Base-by-base conservation (phyloP, 2,888 invertebrate genomes). In the Macaria notata region DNA sequence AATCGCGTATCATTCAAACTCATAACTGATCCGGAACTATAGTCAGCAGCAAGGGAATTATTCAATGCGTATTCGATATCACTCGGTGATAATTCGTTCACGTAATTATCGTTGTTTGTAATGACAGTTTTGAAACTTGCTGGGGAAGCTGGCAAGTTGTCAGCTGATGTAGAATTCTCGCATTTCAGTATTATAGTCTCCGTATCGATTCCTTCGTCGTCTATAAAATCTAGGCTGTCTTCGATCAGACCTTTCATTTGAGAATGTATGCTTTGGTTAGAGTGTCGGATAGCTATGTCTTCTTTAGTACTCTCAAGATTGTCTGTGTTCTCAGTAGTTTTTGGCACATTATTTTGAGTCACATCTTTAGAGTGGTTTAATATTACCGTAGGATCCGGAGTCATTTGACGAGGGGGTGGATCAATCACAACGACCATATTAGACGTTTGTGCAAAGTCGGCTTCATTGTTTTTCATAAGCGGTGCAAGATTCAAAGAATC, bases 181-280 rank as follows among this genome's bases (percentile, higher is more conserved):
- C 62, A 48, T 56, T 67, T 75, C 49, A 76, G 48, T 56, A 73
- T 63, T 9, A 73, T 63, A 8, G 75, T 76, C 49, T 76, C 71
- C 1, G 41, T 58, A 39, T 67, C 63, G 44, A 59, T 19, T 19
- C 19, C 19, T 19, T 19, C 19, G 19, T 56, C 64, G 46, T 67
- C 63, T 47, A 81, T 72, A 55, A 72, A 71, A 59, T 79, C 69
- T 46, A 86, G 59, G n/a, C 73, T 70, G 50, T 84, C 80, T 65
- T 84, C 84, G 9, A 85, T 64, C 58, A 86, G 60, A 49, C 71
- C 65, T 53, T 69, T 77, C 68, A 85, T 76, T 41, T 61, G 67
- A 52, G 59, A 50, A 9, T 44, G 19, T 36, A 62, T 52, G 54
- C 72, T 62, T 54, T 65, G 63, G 50, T 49, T 71, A 1, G 62